Conservation (phyloP, 2,888 invertebrate genomes). For the Drosophila sordidapex region DNA sequence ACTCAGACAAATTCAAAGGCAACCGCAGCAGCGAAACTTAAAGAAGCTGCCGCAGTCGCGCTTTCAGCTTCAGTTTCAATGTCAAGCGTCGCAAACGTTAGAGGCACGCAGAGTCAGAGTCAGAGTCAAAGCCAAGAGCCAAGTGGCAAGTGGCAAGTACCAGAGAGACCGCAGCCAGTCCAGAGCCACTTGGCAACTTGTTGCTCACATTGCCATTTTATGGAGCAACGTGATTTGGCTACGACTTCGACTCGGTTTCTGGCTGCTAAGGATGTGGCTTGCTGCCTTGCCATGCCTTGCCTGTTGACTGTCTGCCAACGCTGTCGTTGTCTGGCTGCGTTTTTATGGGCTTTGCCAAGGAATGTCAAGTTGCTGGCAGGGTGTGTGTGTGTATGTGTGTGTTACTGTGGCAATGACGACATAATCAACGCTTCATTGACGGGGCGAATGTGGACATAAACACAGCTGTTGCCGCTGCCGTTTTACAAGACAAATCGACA, state of each 20-base stretch:
- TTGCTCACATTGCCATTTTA: constrained; percentile 48
- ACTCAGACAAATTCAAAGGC: constrained; percentile 36
- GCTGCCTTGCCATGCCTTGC: constrained; percentile 30
- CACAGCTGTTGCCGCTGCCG: constrained; percentile 51
- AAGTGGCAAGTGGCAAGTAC: constrained; percentile 12
- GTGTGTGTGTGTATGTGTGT: constrained; percentile 19
- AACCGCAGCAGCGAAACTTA: constrained; percentile 55
- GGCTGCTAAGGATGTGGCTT: constrained; percentile 52
- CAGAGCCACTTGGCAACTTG: constrained; percentile 46
- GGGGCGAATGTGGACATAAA: constrained; percentile 58
- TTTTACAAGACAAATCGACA: constrained; percentile 53
- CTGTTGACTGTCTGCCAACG: constrained; percentile 19
- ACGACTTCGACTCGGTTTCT: constrained; percentile 18
- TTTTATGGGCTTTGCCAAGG: constrained; percentile 65
- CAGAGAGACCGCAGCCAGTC: constrained; percentile 10
- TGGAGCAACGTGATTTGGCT: constrained; percentile 63
- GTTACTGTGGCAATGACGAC: constrained; percentile 59
- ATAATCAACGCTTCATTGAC: constrained; percentile 77
- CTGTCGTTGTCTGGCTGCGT: constrained; percentile 47
- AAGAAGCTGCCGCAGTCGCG: constrained; percentile 50
- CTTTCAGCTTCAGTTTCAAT: constrained; percentile 49
- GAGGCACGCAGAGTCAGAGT: constrained; percentile 49
- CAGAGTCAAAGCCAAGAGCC: constrained; percentile 18
- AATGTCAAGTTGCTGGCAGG: constrained; percentile 47
- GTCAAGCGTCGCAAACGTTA: constrained; percentile 55